Evolutionary conservation across 2,113 vertebrate species (phyloP).

Genomic region (Daubentonia madagascariensis): DNA sequence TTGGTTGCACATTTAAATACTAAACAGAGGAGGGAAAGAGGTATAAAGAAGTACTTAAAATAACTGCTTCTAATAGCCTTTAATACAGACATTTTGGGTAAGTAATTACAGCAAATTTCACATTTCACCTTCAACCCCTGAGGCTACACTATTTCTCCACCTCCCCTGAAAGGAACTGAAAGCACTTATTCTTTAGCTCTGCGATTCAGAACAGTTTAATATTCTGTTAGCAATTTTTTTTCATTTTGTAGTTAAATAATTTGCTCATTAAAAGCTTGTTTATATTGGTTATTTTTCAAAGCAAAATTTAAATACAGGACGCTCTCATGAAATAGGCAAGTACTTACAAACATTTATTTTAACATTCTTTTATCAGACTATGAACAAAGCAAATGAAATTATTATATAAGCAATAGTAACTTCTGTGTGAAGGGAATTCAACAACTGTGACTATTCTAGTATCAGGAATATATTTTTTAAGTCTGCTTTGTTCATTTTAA

Average conservation of each 20-base stretch:
- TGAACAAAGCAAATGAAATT: slow-evolving; percentile 81
- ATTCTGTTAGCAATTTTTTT: slow-evolving; percentile 80
- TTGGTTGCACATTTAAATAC: slow-evolving; percentile 87
- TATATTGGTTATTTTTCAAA: slow-evolving; percentile 69
- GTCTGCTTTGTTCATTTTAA: slow-evolving; percentile 68
- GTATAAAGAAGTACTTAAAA: slow-evolving; percentile 89
- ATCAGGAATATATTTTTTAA: slow-evolving; percentile 44
- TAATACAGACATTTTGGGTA: slow-evolving; percentile 92
- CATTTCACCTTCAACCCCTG: slow-evolving; percentile 90
- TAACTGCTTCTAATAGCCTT: slow-evolving; percentile 94
- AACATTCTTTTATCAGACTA: slow-evolving; percentile 75
- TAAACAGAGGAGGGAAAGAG: slow-evolving; percentile 88
- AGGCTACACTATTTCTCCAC: slow-evolving; percentile 88
- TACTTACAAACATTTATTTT: slow-evolving; percentile 61
- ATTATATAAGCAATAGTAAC: slow-evolving; percentile 64
- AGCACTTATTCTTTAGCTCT: slow-evolving; percentile 84
- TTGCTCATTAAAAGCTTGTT: slow-evolving; percentile 77
- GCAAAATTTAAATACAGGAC: slow-evolving; percentile 73
- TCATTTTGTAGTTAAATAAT: slow-evolving; percentile 80
- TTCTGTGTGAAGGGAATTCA: slow-evolving; percentile 69
- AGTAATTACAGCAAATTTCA: slow-evolving; percentile 93
- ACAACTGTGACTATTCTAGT: slow-evolving; percentile 42
- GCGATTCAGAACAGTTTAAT: slow-evolving; percentile 83
- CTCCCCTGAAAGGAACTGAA: slow-evolving; percentile 88
- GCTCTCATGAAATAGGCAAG: slow-evolving; percentile 47